Evolutionary conservation across 2,113 vertebrate species (phyloP), one percentile per base, ranked within the genome.

Genomic region (Pycnonotus jocosus): DNA sequence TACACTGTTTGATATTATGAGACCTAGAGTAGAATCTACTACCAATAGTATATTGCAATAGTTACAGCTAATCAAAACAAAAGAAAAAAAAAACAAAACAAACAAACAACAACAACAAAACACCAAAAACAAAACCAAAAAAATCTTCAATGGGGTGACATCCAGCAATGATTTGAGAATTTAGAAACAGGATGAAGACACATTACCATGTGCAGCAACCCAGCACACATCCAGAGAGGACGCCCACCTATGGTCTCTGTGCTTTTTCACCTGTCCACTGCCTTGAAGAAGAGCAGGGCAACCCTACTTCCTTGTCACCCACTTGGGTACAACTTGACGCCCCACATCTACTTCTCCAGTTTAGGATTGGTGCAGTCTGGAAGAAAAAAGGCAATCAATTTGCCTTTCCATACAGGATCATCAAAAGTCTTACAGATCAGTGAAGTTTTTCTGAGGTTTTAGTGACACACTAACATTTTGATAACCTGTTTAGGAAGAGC

Each of bases 191-290:
- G 23, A 45, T 60, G 20, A 8, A 70, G 30, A 48, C 11, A 28
- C 4, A 19, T 6, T 61, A 22, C 8, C 33, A 20, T 19, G 10
- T 19, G 13, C 45, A 84, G 17, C 25, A 76, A 66, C 4, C 10
- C 61, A 69, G n/a, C 33, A 47, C 3, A 21, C 5, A 30, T 10
- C 50, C 19, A 20, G 23, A 50, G 45, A 50, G 17, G 28, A 57
- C 23, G 2, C 18, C 25, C 20, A 17, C 16, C 35, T 7, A 28
- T 2, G 31, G 8, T 30, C 8, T 1, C 1, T 30, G 11, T 2
- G 2, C 28, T 23, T 72, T 81, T 66, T 62, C 40, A 72, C 16
- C 6, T 30, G 8, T 28, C 20, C 2, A 0, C 23, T 73, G 10
- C 20, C 53, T 20, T 17, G 15, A 27, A 57, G 23, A 81, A 70